Percentiles rank a stretch among this genome's conserved stretches.
These are phyloP conservation scores for Melanotaenia trifasciata DNA, from an alignment of 2,797 vertebrate genomes.

Conservation along the genomic window DNA sequence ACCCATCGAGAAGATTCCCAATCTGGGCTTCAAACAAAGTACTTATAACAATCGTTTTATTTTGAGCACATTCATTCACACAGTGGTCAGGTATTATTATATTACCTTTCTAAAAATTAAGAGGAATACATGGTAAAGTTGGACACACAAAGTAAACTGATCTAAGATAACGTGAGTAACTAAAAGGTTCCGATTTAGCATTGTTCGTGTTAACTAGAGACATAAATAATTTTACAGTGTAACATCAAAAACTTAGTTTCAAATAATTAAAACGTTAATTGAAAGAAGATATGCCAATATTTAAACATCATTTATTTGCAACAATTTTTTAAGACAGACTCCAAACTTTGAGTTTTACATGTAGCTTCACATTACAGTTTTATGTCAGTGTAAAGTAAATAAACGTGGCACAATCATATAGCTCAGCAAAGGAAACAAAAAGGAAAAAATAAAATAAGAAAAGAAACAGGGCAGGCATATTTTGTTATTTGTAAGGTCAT, in stretches of 20 bases:
- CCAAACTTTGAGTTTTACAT: too few relatives aligned
- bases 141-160: background rate
- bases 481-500: background rate
- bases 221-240: background rate
- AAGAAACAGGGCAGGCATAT: too few relatives aligned
- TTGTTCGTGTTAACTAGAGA: background rate
- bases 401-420: background rate
- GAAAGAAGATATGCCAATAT: background rate
- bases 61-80: background rate
- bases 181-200: background rate
- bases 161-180: background rate
- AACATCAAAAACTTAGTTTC: background rate
- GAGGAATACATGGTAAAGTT: background rate
- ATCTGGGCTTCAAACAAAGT: conserved; percentile 88
- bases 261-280: background rate
- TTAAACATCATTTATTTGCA: background rate
- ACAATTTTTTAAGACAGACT: too few relatives aligned
- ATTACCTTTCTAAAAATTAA: background rate
- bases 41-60: conserved; percentile 12
- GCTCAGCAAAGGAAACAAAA: background rate
- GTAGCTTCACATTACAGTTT: too few relatives aligned
- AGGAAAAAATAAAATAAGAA: too few relatives aligned
- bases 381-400: too few relatives aligned
- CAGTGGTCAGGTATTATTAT: too few relatives aligned
- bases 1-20: conserved; percentile 84